Percentiles rank a stretch among this genome's conserved stretches.
Evolutionary conservation across 2,888 invertebrate genomes (phyloP).

Genomic region (Julus scanicus): DNA sequence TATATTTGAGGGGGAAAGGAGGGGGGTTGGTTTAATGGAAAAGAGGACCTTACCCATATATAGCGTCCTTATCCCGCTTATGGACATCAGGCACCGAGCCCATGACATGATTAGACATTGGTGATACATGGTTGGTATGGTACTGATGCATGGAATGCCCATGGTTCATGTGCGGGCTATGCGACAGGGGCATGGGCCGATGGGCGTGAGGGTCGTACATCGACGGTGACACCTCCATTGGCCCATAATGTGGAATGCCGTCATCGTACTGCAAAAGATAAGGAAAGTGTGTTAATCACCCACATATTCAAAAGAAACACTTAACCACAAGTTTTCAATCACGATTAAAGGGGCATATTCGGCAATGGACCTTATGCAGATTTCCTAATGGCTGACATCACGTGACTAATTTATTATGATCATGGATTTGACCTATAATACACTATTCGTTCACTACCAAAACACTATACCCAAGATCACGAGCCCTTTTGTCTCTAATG

Average conservation of each 20-base stretch:
- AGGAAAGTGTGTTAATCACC: neutral
- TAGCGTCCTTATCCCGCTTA: constrained; percentile 98
- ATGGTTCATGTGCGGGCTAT: constrained; percentile 80
- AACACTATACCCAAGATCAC: no score
- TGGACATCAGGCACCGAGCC: constrained; percentile 85
- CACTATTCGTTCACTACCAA: no score
- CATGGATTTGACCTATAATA: no score
- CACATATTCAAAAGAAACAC: no score
- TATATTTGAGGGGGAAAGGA: no score
- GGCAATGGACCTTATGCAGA: no score
- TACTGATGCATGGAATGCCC: constrained; percentile 73
- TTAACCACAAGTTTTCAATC: no score
- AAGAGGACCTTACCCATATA: constrained; percentile 80
- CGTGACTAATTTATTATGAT: no score
- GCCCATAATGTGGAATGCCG: constrained; percentile 85
- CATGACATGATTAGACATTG: constrained; percentile 68
- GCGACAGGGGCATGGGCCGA: constrained; percentile 71
- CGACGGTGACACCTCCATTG: constrained; percentile 76
- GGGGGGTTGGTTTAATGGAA: no score
- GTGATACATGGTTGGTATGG: constrained; percentile 83
- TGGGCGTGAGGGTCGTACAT: constrained; percentile 81
- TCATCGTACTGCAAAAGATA: constrained; percentile 86
- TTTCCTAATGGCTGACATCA: no score
- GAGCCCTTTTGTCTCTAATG: no score
- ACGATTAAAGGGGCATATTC: no score